Conservation (phyloP, 2,888 invertebrate species). For the Morinoia aosen region DNA sequence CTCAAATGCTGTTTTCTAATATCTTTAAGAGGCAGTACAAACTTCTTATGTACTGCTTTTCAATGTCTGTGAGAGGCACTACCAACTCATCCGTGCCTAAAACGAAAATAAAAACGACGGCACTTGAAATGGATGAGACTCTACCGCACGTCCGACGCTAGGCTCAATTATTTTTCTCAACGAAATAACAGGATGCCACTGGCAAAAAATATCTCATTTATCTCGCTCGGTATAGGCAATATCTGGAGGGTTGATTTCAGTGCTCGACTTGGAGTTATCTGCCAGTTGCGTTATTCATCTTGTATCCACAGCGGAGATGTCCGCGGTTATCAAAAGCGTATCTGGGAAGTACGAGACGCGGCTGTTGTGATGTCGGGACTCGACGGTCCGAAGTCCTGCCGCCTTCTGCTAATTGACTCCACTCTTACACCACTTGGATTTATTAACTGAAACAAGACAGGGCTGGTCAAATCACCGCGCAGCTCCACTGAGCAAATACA, state of each 20-base stretch:
- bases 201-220: neutral
- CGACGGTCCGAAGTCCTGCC: neutral
- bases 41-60: neutral
- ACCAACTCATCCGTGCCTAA: neutral
- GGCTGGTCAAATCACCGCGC: neutral
- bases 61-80: neutral
- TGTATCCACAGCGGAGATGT: neutral
- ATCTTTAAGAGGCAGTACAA: neutral
- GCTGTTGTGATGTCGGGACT: neutral
- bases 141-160: neutral
- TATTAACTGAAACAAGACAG: conserved; percentile 29
- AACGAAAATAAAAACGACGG: neutral
- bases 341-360: neutral
- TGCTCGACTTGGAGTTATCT: neutral
- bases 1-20: neutral
- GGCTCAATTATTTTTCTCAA: neutral
- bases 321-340: neutral
- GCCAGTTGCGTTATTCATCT: conserved; percentile 4
- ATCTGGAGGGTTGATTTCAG: neutral
- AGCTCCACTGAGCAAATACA: neutral
- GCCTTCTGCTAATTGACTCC: conserved; percentile 16
- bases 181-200: neutral
- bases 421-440: conserved; percentile 30
- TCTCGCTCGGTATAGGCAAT: neutral
- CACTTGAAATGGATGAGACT: conserved; percentile 9